phyloP scores from a whole-genome alignment of 2,797 vertebrate species.

The Synanceia verrucosa region DNA sequence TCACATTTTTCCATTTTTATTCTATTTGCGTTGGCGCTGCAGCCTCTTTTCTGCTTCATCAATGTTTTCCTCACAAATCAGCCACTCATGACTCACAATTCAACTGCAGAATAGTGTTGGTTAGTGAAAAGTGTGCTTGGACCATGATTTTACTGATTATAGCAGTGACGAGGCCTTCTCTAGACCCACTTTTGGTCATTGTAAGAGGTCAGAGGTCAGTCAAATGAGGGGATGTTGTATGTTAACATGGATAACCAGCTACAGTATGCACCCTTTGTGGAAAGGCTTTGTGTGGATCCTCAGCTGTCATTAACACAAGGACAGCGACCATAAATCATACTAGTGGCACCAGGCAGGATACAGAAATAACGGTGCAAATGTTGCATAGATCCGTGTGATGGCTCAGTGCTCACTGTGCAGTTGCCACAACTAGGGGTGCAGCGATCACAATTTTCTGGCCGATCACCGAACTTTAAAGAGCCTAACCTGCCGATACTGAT shows the following conservation, averaged over 20 bases:
- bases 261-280: conserved; percentile 1
- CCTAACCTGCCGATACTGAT: no score
- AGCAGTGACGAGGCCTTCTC: not conserved
- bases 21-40: not conserved
- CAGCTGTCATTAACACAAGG: conserved; percentile 32
- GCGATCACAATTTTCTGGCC: no score
- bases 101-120: not conserved
- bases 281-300: conserved; percentile 40
- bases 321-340: conserved; percentile 41
- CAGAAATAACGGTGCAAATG: conserved; percentile 47
- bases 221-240: not conserved
- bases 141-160: not conserved
- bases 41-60: not conserved
- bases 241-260: conserved; percentile 3
- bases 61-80: not conserved
- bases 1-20: no score
- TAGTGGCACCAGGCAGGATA: conserved; percentile 32
- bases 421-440: no score
- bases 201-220: not conserved
- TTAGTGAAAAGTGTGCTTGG: not conserved
- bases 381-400: not conserved
- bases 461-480: no score
- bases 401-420: not conserved
- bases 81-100: not conserved
- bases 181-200: not conserved